phyloP scores from a whole-genome alignment of 2,888 invertebrate species.

The Polydrusus tereticollis region DNA sequence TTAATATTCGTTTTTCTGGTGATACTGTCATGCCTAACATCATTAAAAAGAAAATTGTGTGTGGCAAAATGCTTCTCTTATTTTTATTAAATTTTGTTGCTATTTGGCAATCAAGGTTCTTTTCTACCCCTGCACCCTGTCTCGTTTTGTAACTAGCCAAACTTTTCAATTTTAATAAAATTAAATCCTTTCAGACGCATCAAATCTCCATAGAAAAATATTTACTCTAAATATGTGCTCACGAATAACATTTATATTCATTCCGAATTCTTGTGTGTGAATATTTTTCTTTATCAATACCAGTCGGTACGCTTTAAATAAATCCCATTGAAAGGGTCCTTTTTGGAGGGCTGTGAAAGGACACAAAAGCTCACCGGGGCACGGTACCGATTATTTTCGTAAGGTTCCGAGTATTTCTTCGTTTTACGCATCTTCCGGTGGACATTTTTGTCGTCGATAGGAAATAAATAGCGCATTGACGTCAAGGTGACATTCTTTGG shows the following conservation, averaged over 20 bases:
- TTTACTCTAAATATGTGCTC: constrained; percentile 10
- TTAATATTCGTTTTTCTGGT: no score
- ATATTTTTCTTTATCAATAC: constrained; percentile 18
- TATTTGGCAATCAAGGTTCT: no score
- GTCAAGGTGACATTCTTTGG: constrained; percentile 21
- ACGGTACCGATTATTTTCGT: constrained; percentile 11
- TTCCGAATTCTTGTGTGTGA: constrained; percentile 17
- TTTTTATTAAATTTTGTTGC: no score
- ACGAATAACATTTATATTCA: not conserved
- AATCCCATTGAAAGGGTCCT: constrained; percentile 6
- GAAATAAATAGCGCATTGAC: constrained; percentile 30
- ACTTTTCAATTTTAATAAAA: constrained; percentile 13
- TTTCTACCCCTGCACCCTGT: no score
- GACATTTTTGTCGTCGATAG: constrained; percentile 26
- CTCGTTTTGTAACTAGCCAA: not conserved
- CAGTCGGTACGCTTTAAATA: constrained; percentile 24
- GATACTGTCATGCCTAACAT: no score
- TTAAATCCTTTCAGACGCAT: constrained; percentile 16
- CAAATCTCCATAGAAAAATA: constrained; percentile 9
- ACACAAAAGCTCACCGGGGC: constrained; percentile 22
- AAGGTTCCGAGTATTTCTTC: constrained; percentile 5
- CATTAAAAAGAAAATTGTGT: no score
- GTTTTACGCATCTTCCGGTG: constrained; percentile 30
- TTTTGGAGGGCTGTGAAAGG: constrained; percentile 13
- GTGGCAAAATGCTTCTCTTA: no score